Evolutionary conservation across 2,888 invertebrate genomes (phyloP).

Genomic region (Protophormia terraenovae): DNA sequence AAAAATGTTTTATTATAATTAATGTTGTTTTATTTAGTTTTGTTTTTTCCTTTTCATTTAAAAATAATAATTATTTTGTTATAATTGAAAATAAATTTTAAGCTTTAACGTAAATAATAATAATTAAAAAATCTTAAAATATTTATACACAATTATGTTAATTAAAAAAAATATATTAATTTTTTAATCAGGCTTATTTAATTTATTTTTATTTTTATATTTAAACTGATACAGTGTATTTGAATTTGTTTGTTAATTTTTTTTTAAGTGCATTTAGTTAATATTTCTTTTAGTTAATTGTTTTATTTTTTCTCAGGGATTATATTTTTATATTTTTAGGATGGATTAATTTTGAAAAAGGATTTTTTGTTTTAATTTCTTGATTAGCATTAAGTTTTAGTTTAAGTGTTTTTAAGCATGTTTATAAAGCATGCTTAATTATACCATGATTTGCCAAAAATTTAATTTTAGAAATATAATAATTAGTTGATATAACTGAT

Average conservation of each 20-base stretch:
- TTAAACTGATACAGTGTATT: background rate
- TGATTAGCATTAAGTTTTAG: background rate
- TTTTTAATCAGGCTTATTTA: constrained; percentile 23
- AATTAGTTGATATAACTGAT: background rate
- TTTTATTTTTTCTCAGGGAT: background rate
- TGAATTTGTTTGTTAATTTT: constrained; percentile 18
- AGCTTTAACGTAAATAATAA: background rate
- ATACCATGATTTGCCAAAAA: constrained; percentile 52
- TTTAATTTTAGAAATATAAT: background rate
- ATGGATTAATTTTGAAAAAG: constrained; percentile 61
- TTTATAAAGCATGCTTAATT: constrained; percentile 17
- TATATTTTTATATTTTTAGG: constrained; percentile 39
- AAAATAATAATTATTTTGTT: constrained; percentile 21
- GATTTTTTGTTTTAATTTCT: constrained; percentile 5
- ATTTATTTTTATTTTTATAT: background rate
- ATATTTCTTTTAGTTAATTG: constrained; percentile 4
- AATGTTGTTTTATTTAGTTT: background rate
- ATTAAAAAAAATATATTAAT: background rate
- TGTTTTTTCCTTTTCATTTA: constrained; percentile 25
- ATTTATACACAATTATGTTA: background rate
- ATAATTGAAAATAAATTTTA: background rate
- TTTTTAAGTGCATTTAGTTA: constrained; percentile 23
- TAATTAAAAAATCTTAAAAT: background rate
- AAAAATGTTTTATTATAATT: constrained; percentile 70
- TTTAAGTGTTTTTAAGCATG: constrained; percentile 35